Conservation (phyloP, 2,888 invertebrate species). For the Achlya flavicornis region DNA sequence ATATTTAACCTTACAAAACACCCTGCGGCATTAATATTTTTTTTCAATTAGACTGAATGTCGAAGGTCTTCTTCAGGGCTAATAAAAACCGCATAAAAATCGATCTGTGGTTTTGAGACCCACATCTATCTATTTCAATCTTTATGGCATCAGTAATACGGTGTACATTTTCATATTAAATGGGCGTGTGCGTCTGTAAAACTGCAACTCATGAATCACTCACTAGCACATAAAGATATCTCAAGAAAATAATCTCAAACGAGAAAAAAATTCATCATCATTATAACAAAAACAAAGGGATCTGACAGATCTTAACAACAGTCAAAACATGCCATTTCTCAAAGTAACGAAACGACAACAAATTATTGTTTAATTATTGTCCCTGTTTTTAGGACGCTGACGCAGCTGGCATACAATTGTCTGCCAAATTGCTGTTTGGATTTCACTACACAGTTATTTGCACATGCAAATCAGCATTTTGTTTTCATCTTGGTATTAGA, state of each 20-base stretch:
- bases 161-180: too few relatives aligned
- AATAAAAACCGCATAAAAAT: too few relatives aligned
- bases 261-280: background rate
- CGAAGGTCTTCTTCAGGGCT: too few relatives aligned
- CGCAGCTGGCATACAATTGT: constrained; percentile 76
- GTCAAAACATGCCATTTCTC: constrained; percentile 41
- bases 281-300: constrained; percentile 24
- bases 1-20: too few relatives aligned
- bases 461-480: constrained; percentile 82
- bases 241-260: background rate
- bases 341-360: constrained; percentile 53
- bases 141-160: too few relatives aligned
- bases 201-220: too few relatives aligned
- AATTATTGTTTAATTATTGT: constrained; percentile 77
- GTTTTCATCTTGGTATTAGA: constrained; percentile 67
- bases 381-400: constrained; percentile 38
- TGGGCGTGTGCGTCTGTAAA: too few relatives aligned
- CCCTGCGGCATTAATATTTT: too few relatives aligned
- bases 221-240: too few relatives aligned
- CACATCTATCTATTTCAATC: too few relatives aligned
- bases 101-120: too few relatives aligned
- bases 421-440: constrained; percentile 79
- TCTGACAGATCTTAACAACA: constrained; percentile 26
- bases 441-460: constrained; percentile 80
- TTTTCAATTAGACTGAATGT: too few relatives aligned